Evolutionary conservation across 37 sponge, comb jelly and placozoan species (phyloP), one percentile per base, ranked within the genome.

Genomic region (Aplysina aerophoba): DNA sequence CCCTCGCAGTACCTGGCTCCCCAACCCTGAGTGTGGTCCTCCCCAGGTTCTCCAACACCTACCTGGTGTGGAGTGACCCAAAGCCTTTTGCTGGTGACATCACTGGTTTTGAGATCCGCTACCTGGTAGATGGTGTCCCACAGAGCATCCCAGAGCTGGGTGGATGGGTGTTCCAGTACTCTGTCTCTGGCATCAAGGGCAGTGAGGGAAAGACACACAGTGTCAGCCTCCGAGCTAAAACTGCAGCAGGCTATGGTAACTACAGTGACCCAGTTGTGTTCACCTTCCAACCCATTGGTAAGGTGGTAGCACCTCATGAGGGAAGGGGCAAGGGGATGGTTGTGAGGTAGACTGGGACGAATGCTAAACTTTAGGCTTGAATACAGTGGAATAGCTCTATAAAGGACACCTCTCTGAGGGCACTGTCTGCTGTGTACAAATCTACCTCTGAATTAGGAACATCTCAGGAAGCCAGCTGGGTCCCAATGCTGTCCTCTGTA

Each of bases 51-150:
- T 53, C 54, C 20, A 0, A 39, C 11, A 44, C 54, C 21, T 75
- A n/a, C 11, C 4, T 75, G 50, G 25, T 21, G 1, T 75, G 78
- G 78, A 17, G n/a, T 2, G 78, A 38, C 4, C 78, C 78, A 19
- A 11, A 24, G 21, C 50, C 53, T 36, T 75, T 36, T 75, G 78
- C 41, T 1, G 78, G 78, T 17, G 78, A 37, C 53, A 75, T 75
- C 78, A 75, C 78, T 21, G 25, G 15, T 14, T 38, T 40, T 38
- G 78, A 75, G 78, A 50, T 75, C 25, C 20, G 4, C 22, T 75
- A 75, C 78, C 16, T 44, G n/a, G 24, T 41, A 24, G 78, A 24
- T 16, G 24, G 50, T 75, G 50, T 15, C 24, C n/a, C 38, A 2
- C 38, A 24, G 54, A 75, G 4, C n/a, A 44, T 53, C 20, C 20